Conservation (phyloP, 1,140 invertebrate species). For the Cryptotermes secundus region DNA sequence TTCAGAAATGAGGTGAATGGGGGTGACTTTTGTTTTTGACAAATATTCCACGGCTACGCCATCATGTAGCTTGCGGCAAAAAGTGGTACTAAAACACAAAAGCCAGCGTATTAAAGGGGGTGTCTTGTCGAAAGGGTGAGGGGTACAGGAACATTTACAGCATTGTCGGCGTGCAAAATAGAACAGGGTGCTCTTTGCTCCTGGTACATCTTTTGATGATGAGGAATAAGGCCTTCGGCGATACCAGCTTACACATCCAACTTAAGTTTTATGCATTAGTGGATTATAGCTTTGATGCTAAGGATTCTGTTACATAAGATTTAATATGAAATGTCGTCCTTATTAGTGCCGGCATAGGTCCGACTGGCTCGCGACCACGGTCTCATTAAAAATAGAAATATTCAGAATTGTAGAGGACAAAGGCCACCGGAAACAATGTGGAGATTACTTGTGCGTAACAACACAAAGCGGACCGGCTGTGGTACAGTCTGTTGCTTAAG, state of each 20-base stretch:
- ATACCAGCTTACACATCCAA: background rate
- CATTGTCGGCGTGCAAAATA: conserved; percentile 6
- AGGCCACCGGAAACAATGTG: no score
- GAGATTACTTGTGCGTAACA: no score
- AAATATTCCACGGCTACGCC: background rate
- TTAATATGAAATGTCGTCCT: background rate
- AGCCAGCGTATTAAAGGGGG: background rate
- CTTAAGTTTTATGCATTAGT: background rate
- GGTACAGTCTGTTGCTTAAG: no score
- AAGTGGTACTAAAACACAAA: conserved; percentile 3
- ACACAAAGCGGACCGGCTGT: no score
- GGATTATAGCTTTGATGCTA: background rate
- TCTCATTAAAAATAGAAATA: conserved; percentile 14
- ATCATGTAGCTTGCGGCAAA: background rate
- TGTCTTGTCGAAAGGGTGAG: background rate
- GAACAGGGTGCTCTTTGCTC: background rate
- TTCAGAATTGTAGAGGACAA: no score
- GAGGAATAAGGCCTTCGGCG: background rate
- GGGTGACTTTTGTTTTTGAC: background rate
- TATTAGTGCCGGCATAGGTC: background rate
- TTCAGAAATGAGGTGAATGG: conserved; percentile 2
- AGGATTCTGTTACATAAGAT: background rate
- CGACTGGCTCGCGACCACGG: no score
- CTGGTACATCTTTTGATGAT: conserved; percentile 17
- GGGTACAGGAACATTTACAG: background rate